Evolutionary conservation across 2,888 invertebrate species (phyloP).

Genomic region (Lasioglossum zephyrum): DNA sequence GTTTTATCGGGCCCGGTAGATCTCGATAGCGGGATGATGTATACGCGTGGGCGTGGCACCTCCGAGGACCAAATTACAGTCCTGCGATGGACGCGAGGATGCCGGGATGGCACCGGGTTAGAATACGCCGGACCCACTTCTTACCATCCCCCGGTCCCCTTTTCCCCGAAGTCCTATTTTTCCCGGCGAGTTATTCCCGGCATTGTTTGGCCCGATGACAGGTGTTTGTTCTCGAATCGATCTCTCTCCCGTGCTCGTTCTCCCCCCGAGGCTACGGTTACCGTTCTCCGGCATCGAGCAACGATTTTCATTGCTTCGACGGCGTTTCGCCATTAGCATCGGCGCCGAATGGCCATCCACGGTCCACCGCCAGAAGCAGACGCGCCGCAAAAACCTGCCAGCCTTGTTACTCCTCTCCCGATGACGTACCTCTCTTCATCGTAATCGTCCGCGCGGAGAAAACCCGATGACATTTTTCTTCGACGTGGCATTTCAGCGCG

Average conservation of each 20-base stretch:
- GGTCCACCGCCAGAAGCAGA: constrained; percentile 13
- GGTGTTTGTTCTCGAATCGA: constrained; percentile 72
- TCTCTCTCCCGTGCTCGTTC: not conserved
- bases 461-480: constrained; percentile 41
- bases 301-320: constrained; percentile 45
- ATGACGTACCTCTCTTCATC: constrained; percentile 35
- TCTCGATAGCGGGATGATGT: constrained; percentile 74
- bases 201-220: constrained; percentile 76
- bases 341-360: constrained; percentile 20
- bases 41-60: constrained; percentile 77
- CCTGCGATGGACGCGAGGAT: constrained; percentile 60
- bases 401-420: constrained; percentile 38
- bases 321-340: constrained; percentile 34
- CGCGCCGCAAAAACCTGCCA: constrained; percentile 41
- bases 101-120: constrained; percentile 49
- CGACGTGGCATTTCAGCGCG: constrained; percentile 19
- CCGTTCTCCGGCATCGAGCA: constrained; percentile 45
- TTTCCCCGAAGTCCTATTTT: constrained; percentile 12
- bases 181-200: constrained; percentile 18
- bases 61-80: constrained; percentile 75
- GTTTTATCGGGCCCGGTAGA: constrained; percentile 66
- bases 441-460: constrained; percentile 3
- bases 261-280: not conserved
- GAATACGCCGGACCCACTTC: constrained; percentile 27
- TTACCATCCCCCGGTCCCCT: constrained; percentile 22